These are phyloP conservation scores for Caenorhabditis sp. DNA, from an alignment of 2,888 invertebrate genomes.

Conservation along the genomic window DNA sequence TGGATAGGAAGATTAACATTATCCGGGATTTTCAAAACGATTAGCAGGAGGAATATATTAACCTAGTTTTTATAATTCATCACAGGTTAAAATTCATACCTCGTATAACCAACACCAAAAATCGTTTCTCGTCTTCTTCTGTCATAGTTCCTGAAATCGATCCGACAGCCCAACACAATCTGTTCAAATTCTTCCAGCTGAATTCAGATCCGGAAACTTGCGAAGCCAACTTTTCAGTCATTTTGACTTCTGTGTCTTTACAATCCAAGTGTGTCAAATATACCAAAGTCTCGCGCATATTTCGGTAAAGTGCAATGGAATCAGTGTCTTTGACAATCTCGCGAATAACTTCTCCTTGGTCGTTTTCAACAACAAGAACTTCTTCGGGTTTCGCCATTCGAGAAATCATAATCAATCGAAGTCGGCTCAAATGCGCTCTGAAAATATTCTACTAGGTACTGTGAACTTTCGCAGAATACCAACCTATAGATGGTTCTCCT, in stretches of 20 bases:
- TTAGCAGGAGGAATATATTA: too few relatives aligned
- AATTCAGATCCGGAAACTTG: slow-evolving; percentile 96
- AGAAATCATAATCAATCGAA: slow-evolving; percentile 96
- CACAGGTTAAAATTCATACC: slow-evolving; percentile 60
- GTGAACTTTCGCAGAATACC: neutral
- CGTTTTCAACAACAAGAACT: slow-evolving; percentile 98
- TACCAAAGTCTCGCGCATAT: slow-evolving; percentile 82
- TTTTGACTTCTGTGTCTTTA: slow-evolving; percentile 94
- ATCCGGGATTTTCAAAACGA: slow-evolving; percentile 3
- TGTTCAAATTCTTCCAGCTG: slow-evolving; percentile 99
- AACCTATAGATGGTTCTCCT: slow-evolving; percentile 5
- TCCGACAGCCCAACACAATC: slow-evolving; percentile 98
- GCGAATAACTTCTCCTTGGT: slow-evolving; percentile 95
- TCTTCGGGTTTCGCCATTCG: slow-evolving; percentile 99
- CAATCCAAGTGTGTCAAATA: slow-evolving; percentile 98
- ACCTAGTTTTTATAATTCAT: neutral
- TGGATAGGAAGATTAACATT: neutral
- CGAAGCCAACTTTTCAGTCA: slow-evolving; percentile 97
- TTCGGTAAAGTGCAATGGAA: slow-evolving; percentile 97
- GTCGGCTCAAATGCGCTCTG: slow-evolving; percentile 72
- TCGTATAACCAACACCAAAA: slow-evolving; percentile 96
- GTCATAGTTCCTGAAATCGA: slow-evolving; percentile 98
- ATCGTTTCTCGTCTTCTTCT: slow-evolving; percentile 98
- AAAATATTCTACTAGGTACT: slow-evolving; percentile 6
- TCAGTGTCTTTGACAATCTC: slow-evolving; percentile 99